Conservation (phyloP, 2,113 vertebrate genomes). For the Xenopus laevis region DNA sequence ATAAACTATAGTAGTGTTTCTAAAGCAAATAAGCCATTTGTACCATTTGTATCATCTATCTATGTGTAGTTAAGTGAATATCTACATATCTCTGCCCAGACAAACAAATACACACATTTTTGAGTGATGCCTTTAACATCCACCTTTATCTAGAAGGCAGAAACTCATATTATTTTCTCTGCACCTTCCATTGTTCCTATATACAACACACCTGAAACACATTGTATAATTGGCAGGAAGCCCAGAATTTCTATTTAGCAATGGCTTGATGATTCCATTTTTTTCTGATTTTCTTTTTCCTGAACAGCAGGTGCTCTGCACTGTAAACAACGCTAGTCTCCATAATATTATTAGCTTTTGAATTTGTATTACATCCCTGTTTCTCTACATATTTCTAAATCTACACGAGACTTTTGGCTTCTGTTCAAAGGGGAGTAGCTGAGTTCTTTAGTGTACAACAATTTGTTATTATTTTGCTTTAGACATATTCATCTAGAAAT, state of each 20-base stretch:
- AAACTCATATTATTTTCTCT: constrained; percentile 63
- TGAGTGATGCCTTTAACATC: constrained; percentile 62
- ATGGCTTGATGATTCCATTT: constrained; percentile 73
- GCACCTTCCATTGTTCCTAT: constrained; percentile 75
- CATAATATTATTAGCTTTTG: constrained; percentile 77
- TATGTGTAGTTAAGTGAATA: no score
- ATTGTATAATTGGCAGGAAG: constrained; percentile 72
- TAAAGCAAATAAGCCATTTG: no score
- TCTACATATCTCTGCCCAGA: no score
- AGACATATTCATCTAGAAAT: constrained; percentile 69
- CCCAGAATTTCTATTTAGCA: constrained; percentile 79
- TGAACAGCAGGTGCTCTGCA: constrained; percentile 72
- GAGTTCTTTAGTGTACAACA: constrained; percentile 50
- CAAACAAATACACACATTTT: neutral
- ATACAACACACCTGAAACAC: constrained; percentile 78
- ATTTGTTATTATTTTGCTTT: constrained; percentile 75
- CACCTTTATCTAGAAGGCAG: constrained; percentile 62
- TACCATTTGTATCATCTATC: no score
- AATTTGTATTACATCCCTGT: constrained; percentile 72
- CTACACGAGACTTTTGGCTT: constrained; percentile 64
- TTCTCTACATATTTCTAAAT: constrained; percentile 68
- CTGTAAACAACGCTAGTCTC: constrained; percentile 75
- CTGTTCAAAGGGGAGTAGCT: constrained; percentile 61
- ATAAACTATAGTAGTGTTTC: no score
- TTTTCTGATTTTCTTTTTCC: constrained; percentile 48